Conservation (phyloP, 2,888 invertebrate species). For the Dicyrtomina minuta region DNA sequence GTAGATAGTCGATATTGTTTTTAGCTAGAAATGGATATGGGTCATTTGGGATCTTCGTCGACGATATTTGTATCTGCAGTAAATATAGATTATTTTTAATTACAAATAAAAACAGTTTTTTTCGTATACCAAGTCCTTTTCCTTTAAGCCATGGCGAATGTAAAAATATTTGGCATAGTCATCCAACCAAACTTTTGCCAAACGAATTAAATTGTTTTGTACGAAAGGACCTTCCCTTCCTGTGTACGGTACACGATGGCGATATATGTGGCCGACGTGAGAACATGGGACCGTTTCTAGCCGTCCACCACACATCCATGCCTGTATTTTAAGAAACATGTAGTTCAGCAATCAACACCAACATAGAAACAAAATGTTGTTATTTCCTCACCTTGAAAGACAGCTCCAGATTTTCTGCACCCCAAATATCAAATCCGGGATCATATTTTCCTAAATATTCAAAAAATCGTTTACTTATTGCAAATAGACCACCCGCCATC, state of each 20-base stretch:
- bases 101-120: too few relatives aligned
- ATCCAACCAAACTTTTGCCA: conserved; percentile 98
- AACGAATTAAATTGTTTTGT: conserved; percentile 92
- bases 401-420: conserved; percentile 95
- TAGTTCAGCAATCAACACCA: too few relatives aligned
- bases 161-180: conserved; percentile 98
- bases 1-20: too few relatives aligned
- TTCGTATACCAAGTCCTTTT: too few relatives aligned
- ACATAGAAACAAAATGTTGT: too few relatives aligned
- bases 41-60: too few relatives aligned
- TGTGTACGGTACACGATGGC: conserved; percentile 95
- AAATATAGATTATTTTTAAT: too few relatives aligned
- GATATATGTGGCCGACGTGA: conserved; percentile 98
- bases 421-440: conserved; percentile 99
- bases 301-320: conserved; percentile 99
- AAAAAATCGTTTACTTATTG: conserved; percentile 91
- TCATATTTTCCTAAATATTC: conserved; percentile 95
- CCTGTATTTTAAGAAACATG: too few relatives aligned
- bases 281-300: conserved; percentile 97
- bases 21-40: too few relatives aligned
- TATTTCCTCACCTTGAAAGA: conserved; percentile 99
- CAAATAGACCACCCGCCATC: conserved; percentile 98
- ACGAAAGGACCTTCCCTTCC: conserved; percentile 98
- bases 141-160: conserved; percentile 94
- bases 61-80: too few relatives aligned